phyloP scores from a whole-genome alignment of 2,113 vertebrate genomes.

The Cichladusa arquata region DNA sequence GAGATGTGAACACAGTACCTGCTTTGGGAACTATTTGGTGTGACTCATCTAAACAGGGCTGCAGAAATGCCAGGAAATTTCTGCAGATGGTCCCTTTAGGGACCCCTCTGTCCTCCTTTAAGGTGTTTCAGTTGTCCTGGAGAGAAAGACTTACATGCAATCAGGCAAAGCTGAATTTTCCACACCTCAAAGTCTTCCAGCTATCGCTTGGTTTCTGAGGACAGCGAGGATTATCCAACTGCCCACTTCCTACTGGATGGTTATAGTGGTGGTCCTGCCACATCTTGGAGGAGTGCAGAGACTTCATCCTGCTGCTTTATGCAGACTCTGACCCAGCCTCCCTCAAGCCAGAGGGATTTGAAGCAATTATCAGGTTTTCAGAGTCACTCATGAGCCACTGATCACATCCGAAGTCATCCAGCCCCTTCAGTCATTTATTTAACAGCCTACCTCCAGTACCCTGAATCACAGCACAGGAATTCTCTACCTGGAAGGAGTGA shows the following conservation, averaged over 20 bases:
- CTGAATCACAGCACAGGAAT: not conserved
- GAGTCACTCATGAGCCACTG: not conserved
- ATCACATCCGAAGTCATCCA: not conserved
- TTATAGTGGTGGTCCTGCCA: not conserved
- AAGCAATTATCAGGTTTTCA: not conserved
- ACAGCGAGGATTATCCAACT: not conserved
- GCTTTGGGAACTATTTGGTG: not conserved
- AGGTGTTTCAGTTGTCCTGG: not conserved
- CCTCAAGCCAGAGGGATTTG: not conserved
- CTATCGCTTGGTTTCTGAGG: not conserved
- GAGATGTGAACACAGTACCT: not conserved
- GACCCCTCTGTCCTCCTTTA: not conserved
- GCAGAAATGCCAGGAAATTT: not conserved
- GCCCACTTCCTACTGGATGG: not conserved
- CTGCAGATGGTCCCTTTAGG: not conserved
- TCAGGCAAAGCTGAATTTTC: not conserved
- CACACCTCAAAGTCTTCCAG: not conserved
- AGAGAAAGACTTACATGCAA: not conserved
- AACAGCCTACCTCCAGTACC: not conserved
- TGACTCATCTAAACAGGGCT: not conserved
- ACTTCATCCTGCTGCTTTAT: not conserved
- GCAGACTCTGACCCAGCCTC: not conserved
- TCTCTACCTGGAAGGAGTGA: not conserved
- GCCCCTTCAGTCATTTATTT: not conserved
- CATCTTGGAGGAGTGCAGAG: not conserved